Base-by-base conservation (phyloP, 2,888 invertebrate genomes). In the Drosophila subquinaria region DNA sequence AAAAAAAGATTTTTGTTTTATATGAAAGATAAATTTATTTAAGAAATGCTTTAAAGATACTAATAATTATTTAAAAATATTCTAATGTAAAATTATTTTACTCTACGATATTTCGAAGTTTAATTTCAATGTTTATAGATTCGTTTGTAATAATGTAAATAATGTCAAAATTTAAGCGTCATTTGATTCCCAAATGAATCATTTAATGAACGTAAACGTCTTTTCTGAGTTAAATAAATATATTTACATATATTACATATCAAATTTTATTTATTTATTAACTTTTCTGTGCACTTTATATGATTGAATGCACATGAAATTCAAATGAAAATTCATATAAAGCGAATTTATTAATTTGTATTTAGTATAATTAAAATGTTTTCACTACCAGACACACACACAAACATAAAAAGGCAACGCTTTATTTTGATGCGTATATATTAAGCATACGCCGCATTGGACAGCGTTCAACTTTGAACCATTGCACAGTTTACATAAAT, bases 401-500 rank as follows among this genome's bases (percentile, higher is more conserved):
- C 1, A 38, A n/a, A 20, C 20, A 20, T 3, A 55, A 55, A 35
- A 56, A n/a, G 3, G 0, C 43, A 56, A 56, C 20, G 9, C 3
- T 35, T 20, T 20, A 23, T 8, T 33, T 17, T 43, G 55, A 17
- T 43, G 8, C 20, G n/a, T 27, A 45, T 35, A 45, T 53, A 76
- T 82, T 56, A 73, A 76, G 81, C 57, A 82, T 77, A 65, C 74
- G 82, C 66, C 73, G 35, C 71, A 48, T 60, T 71, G 69, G 38
- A 53, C 62, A 17, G 38, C 4, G 36, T 23, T 52, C 40, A 70
- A 68, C 73, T 81, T 72, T 68, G 78, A 68, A 66, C 78, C 63
- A 56, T 9, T 51, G 47, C 61, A 56, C 59, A 57, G 73, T 68
- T 61, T 73, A 81, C 86, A 86, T 86, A 81, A 85, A 86, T 83